Percentiles rank a stretch among this genome's conserved stretches.
phyloP scores from a whole-genome alignment of 2,113 vertebrate genomes.

The Sturnira hondurensis region DNA sequence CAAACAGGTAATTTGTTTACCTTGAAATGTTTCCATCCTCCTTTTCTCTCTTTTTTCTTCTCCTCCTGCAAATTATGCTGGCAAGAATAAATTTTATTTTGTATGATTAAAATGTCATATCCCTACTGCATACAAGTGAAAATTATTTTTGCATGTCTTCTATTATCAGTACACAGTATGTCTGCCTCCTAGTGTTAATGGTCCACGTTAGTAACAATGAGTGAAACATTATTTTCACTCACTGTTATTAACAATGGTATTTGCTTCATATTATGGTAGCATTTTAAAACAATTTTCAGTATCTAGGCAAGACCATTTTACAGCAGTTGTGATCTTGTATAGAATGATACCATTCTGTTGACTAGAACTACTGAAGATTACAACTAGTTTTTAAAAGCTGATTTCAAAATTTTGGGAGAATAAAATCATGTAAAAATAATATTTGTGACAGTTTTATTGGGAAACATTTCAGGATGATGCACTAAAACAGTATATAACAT shows the following conservation, averaged over 20 bases:
- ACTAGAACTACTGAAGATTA: not conserved
- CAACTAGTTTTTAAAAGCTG: not conserved
- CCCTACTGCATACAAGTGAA: not conserved
- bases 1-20: not conserved
- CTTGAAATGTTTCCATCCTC: not conserved
- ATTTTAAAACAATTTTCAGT: not conserved
- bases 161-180: not conserved
- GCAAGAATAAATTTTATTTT: not conserved
- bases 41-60: not conserved
- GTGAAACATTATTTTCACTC: not conserved
- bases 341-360: not conserved
- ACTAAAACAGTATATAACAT: not conserved
- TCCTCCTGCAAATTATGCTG: not conserved
- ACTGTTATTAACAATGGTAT: not conserved
- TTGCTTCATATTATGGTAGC: not conserved
- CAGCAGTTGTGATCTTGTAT: not conserved
- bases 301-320: not conserved
- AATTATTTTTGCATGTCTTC: not conserved
- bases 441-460: not conserved
- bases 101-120: not conserved
- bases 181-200: not conserved
- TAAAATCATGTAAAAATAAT: constrained; percentile 6
- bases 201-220: not conserved
- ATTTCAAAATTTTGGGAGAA: not conserved
- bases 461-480: not conserved